Percentiles rank a stretch among this genome's conserved stretches.
These are phyloP conservation scores for Acanthornis magna DNA, from an alignment of 2,797 vertebrate genomes.

Conservation along the genomic window DNA sequence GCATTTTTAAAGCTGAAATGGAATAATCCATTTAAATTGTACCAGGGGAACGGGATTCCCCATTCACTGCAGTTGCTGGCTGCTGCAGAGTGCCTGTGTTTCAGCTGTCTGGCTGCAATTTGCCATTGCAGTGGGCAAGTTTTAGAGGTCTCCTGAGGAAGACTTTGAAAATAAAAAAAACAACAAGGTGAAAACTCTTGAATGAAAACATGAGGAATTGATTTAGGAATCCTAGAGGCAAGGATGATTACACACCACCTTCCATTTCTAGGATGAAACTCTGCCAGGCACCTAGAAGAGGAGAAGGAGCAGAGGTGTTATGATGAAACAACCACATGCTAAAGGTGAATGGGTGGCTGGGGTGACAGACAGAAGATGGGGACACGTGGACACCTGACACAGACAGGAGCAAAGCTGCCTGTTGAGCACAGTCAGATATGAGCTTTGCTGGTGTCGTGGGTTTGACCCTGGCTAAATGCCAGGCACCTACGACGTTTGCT, in stretches of 20 bases:
- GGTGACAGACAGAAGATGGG: background rate
- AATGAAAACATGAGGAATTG: background rate
- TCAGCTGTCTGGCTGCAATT: background rate
- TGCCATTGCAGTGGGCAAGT: background rate
- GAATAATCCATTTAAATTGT: background rate
- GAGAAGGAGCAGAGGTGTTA: background rate
- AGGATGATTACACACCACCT: background rate
- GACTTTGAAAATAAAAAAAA: background rate
- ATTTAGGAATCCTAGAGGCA: background rate
- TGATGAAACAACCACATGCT: accelerated
- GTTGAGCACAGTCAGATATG: accelerated
- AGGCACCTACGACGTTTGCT: too few species aligned
- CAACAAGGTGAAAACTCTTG: background rate
- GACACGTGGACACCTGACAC: background rate
- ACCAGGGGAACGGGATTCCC: background rate
- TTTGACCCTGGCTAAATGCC: too few species aligned
- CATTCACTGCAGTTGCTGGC: background rate
- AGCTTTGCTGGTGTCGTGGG: too few species aligned
- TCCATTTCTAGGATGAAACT: background rate
- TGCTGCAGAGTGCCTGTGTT: background rate
- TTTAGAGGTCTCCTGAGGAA: background rate
- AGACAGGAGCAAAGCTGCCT: background rate
- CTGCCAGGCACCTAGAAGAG: background rate
- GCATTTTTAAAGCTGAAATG: background rate
- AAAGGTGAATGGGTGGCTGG: background rate